Evolutionary conservation across 1,140 invertebrate genomes (phyloP).

Genomic region (Drosophila rufa): DNA sequence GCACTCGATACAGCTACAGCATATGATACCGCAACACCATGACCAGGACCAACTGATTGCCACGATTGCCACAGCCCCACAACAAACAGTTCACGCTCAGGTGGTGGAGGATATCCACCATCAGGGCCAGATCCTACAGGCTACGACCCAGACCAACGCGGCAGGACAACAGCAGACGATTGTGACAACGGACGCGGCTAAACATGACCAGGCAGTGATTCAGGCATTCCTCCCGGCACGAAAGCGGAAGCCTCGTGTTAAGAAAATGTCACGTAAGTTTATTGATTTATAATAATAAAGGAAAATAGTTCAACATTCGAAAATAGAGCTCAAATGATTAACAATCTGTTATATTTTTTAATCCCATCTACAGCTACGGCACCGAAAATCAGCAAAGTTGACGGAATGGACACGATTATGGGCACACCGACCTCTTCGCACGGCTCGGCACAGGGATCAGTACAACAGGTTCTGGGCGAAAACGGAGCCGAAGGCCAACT

Average conservation of each 20-base stretch:
- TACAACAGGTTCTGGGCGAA: constrained; percentile 73
- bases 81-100: constrained; percentile 84
- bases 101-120: constrained; percentile 84
- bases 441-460: constrained; percentile 45
- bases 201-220: constrained; percentile 84
- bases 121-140: constrained; percentile 78
- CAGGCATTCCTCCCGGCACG: constrained; percentile 85
- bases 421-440: constrained; percentile 76
- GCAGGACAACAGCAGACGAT: constrained; percentile 78
- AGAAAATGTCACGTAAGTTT: constrained; percentile 83
- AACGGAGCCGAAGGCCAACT: constrained; percentile 74
- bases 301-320: background rate
- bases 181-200: constrained; percentile 79
- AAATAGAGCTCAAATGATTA: background rate
- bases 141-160: constrained; percentile 77
- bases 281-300: background rate
- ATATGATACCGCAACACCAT: constrained; percentile 84
- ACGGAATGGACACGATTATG: constrained; percentile 82
- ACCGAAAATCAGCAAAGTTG: constrained; percentile 83
- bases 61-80: constrained; percentile 77
- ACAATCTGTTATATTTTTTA: background rate
- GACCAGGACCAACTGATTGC: constrained; percentile 84
- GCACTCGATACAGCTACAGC: constrained; percentile 86
- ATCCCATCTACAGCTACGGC: constrained; percentile 59
- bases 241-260: constrained; percentile 84